phyloP scores from a whole-genome alignment of 2,113 vertebrate species.

The Phrynocephalus versicolor region DNA sequence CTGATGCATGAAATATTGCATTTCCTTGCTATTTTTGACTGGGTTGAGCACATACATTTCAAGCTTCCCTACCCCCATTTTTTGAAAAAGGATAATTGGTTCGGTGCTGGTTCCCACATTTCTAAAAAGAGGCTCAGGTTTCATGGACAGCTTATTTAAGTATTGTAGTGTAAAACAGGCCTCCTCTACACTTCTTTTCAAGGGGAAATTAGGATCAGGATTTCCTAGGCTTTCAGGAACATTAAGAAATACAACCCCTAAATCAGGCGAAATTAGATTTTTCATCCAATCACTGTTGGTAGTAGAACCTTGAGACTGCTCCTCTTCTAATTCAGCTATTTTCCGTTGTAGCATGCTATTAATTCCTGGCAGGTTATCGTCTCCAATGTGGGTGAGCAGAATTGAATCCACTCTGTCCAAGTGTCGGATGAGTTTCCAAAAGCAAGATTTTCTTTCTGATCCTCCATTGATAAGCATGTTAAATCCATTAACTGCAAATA shows the following conservation, averaged over 20 bases:
- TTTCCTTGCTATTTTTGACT: slow-evolving; percentile 91
- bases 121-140: slow-evolving; percentile 88
- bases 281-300: slow-evolving; percentile 96
- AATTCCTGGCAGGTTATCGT: slow-evolving; percentile 94
- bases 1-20: slow-evolving; percentile 94
- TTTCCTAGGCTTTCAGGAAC: slow-evolving; percentile 88
- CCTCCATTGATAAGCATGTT: slow-evolving; percentile 98
- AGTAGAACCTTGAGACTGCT: slow-evolving; percentile 93
- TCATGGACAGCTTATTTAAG: slow-evolving; percentile 90
- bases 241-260: slow-evolving; percentile 94
- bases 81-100: slow-evolving; percentile 93
- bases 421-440: slow-evolving; percentile 97
- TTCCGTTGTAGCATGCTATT: slow-evolving; percentile 96
- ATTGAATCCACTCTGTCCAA: slow-evolving; percentile 95
- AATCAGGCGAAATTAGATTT: slow-evolving; percentile 95
- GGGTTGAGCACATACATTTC: slow-evolving; percentile 98
- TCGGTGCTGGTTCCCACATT: slow-evolving; percentile 85
- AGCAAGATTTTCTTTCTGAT: slow-evolving; percentile 93
- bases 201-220: slow-evolving; percentile 82
- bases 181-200: slow-evolving; percentile 88
- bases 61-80: slow-evolving; percentile 96
- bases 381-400: slow-evolving; percentile 92
- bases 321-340: slow-evolving; percentile 91
- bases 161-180: slow-evolving; percentile 89
- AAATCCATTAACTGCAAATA: slow-evolving; percentile 97